phyloP scores from a whole-genome alignment of 2,888 invertebrate genomes.

The Pemphredon lugubris region DNA sequence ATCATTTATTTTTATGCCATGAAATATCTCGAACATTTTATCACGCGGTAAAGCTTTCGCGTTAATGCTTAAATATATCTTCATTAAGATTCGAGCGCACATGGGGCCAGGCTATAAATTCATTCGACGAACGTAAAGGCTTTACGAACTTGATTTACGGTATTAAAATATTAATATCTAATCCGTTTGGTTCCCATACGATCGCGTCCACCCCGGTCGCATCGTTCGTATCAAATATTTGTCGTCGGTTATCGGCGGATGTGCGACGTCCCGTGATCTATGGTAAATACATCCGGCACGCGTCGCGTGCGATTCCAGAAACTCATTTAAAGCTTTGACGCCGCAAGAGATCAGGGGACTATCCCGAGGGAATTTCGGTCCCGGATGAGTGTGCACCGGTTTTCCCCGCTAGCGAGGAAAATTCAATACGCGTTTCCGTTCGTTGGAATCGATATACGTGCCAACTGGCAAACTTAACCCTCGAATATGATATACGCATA shows the following conservation, averaged over 20 bases:
- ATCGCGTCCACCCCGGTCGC: neutral
- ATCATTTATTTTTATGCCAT: too few relatives aligned
- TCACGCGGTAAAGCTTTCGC: too few relatives aligned
- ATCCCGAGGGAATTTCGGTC: constrained; percentile 29
- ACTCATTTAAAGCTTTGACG: constrained; percentile 43
- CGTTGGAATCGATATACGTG: constrained; percentile 9
- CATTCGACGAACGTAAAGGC: too few relatives aligned
- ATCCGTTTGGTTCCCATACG: neutral
- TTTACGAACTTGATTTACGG: too few relatives aligned
- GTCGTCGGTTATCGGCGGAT: constrained; percentile 12
- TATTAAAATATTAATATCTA: too few relatives aligned
- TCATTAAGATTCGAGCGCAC: too few relatives aligned
- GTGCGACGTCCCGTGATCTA: neutral
- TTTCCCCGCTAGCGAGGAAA: constrained; percentile 6
- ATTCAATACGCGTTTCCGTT: constrained; percentile 20
- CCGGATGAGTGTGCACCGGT: constrained; percentile 7
- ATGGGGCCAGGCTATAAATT: too few relatives aligned
- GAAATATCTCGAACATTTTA: too few relatives aligned
- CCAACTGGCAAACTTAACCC: neutral
- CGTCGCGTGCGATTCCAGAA: constrained; percentile 47
- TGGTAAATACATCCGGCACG: constrained; percentile 50
- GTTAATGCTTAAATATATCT: too few relatives aligned
- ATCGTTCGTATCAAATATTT: constrained; percentile 39
- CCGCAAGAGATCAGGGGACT: constrained; percentile 20
- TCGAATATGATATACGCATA: neutral